Base-by-base conservation (phyloP, 2,888 invertebrate genomes). In the Leptopilina syphax region DNA sequence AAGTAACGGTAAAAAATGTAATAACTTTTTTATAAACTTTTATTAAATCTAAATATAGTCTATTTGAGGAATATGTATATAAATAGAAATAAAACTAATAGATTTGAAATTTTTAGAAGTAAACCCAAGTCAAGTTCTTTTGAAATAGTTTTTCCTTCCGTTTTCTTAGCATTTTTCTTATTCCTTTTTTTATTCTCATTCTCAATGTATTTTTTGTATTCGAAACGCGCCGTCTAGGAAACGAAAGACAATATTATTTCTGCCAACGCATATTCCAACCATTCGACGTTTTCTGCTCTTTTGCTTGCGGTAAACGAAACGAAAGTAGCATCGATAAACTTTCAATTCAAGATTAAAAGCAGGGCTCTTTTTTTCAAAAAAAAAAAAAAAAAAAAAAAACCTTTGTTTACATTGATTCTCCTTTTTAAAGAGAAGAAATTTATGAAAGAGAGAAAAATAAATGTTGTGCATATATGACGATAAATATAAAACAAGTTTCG, bases 211-310 rank as follows among this genome's bases (percentile, higher is more conserved):
- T 82, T 77, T 70, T 50, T 24, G 63, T 63, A 57, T 79, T 78
- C 83, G 82, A 85, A 85, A 85, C 84, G 81, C 85, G 81, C 66
- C 76, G 79, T 80, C 84, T 82, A 67, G 80, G 78, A 82, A 85
- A 83, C 82, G 82, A 86, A 84, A 82, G 84, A 86, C 86, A 87
- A 88, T 88, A 88, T 86, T 88, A 85, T 87, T 85, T 86, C 83
- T 85, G 78, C 73, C 76, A 83, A 81, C 79, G 79, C 82, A 82
- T 83, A 81, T 81, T 68, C 78, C 66, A 44, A 73, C 66, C 79
- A 47, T 12, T 68, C 79, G 77, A 79, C 77, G 8, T 63, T 80
- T 68, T 82, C 63, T 73, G 67, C 79, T 67, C 73, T 77, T 79
- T 79, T 79, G 65, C 65, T 66, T 54, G 60, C 47, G 41, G 57